Conservation (phyloP, 1,140 invertebrate species). For the Drosophila equinoxialis region DNA sequence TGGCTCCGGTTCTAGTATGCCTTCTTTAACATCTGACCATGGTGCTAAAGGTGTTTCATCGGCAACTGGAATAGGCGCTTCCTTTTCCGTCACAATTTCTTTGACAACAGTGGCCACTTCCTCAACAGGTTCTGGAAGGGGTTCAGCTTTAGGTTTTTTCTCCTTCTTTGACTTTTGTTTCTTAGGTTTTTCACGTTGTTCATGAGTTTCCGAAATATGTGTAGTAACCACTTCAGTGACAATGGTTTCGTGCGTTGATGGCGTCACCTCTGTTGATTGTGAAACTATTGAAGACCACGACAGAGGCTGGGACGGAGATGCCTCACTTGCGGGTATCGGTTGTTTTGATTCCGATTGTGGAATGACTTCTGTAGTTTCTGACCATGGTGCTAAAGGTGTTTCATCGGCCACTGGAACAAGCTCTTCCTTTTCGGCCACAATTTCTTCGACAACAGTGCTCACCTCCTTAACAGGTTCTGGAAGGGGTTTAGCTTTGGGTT, state of each 20-base stretch:
- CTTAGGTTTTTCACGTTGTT: neutral
- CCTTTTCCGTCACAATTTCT: too few species aligned
- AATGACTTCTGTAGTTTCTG: too few species aligned
- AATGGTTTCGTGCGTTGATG: neutral
- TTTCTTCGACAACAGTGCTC: neutral
- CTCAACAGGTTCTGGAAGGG: too few species aligned
- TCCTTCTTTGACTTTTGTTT: slow-evolving; percentile 39
- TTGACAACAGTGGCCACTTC: too few species aligned
- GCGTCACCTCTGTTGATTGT: neutral
- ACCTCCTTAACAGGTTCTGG: slow-evolving; percentile 6
- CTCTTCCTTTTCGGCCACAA: neutral
- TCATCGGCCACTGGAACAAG: neutral
- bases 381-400: neutral
- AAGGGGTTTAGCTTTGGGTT: slow-evolving; percentile 17
- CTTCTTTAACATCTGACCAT: too few species aligned
- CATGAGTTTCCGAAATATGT: neutral
- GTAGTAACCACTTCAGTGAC: neutral
- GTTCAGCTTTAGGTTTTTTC: slow-evolving; percentile 9
- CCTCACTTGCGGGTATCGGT: too few species aligned
- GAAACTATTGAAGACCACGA: neutral
- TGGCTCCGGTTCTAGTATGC: too few species aligned
- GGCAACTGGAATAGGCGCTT: too few species aligned
- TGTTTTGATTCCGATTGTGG: too few species aligned
- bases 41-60: too few species aligned
- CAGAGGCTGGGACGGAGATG: neutral